These are phyloP conservation scores for Octopus sinensis DNA, from an alignment of 1,140 invertebrate genomes.

Conservation along the genomic window DNA sequence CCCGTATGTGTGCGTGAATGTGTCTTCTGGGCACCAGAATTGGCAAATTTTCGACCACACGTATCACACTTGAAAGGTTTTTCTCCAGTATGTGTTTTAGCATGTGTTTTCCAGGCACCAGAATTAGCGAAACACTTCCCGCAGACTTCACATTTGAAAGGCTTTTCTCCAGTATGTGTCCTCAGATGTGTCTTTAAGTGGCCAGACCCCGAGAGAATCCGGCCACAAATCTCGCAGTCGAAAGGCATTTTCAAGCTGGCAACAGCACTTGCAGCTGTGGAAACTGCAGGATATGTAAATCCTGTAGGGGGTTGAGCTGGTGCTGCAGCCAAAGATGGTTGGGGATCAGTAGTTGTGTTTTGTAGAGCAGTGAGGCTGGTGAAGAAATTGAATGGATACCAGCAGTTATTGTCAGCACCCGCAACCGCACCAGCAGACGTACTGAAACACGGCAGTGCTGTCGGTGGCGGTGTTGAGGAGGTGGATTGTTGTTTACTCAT, in stretches of 20 bases:
- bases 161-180: slow-evolving; percentile 17
- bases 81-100: slow-evolving; percentile 16
- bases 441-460: slow-evolving; percentile 10
- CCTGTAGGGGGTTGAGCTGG: background rate
- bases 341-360: background rate
- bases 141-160: slow-evolving; percentile 16
- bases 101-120: slow-evolving; percentile 8
- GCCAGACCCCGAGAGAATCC: background rate
- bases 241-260: slow-evolving; percentile 8
- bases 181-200: slow-evolving; percentile 10
- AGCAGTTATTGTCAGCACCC: background rate
- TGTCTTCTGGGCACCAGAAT: slow-evolving; percentile 13
- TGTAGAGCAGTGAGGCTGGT: slow-evolving; percentile 11
- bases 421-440: background rate
- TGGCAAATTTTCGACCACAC: slow-evolving; percentile 4
- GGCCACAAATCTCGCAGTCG: slow-evolving; percentile 7
- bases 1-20: slow-evolving; percentile 20
- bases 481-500: slow-evolving; percentile 13
- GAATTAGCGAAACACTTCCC: slow-evolving; percentile 6
- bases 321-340: background rate
- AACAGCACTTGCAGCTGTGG: background rate
- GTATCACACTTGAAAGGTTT: slow-evolving; percentile 15
- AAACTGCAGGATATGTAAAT: background rate
- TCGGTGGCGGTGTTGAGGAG: background rate
- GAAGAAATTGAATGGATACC: slow-evolving; percentile 11